Evolutionary conservation across 2,888 invertebrate species (phyloP), one percentile per base, ranked within the genome.

Genomic region (Exephanes ischioxanthus): DNA sequence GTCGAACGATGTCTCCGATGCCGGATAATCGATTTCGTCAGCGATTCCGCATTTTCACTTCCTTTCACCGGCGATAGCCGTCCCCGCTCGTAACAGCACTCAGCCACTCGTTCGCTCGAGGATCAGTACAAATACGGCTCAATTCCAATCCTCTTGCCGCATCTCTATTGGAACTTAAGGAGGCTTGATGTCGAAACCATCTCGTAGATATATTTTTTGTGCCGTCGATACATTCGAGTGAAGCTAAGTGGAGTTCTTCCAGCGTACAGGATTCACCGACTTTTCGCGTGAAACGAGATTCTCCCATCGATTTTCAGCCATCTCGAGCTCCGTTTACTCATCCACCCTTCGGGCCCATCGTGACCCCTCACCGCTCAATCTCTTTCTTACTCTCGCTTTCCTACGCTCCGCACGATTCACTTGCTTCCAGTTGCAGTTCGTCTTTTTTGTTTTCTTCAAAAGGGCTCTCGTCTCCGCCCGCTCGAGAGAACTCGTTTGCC

Each of bases 181-280:
- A 63, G 61, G 26, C 61, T 63, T 7, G 16, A 63, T 63, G 30
- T 33, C 61, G n/a, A 63, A 63, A 63, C 61, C 61, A 63, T 30
- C 33, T 16, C 33, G 61, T 16, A 6, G 30, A 63, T 63, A 30
- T 58, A 7, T 14, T n/a, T 30, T 33, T 63, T 33, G 14, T 16
- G 14, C 33, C 16, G 33, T 33, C 26, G 26, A 63, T 63, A 16
- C 61, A 33, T 63, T 30, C 33, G 30, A 33, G 30, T 16, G 30
- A 30, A 63, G 33, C 9, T 19, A 53, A n/a, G 53, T 30, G 14
- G 22, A 61, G 61, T 63, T 26, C 33, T 63, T 30, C 37, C 37
- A 76, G 76, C 76, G 71, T 67, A 19, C 33, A 73, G 30, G 63
- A 76, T 84, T 84, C 80, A 73, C 75, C 75, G 75, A 70, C 75